phyloP scores from a whole-genome alignment of 1,140 invertebrate genomes.

The Venturia canescens region DNA sequence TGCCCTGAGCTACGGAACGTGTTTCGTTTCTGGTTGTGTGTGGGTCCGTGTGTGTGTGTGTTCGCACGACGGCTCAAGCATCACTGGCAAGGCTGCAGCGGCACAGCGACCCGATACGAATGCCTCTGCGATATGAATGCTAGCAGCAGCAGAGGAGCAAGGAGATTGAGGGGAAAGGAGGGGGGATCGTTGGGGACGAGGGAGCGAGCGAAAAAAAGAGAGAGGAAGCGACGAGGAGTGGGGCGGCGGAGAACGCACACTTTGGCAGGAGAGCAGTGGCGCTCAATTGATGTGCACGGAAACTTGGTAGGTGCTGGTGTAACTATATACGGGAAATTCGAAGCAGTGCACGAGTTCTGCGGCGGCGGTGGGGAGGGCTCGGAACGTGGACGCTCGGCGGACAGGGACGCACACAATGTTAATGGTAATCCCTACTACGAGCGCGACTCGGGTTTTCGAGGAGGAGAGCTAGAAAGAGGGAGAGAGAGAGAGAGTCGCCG shows the following conservation, averaged over 20 bases:
- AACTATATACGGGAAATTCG: not conserved
- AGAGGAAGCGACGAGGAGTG: conserved; percentile 24
- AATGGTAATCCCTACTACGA: not conserved
- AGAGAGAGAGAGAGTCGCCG: not conserved
- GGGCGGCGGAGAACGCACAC: not conserved
- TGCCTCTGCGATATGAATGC: not conserved
- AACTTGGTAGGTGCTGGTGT: not conserved
- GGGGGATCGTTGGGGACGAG: not conserved
- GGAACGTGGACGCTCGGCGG: not conserved
- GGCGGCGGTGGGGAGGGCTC: not conserved
- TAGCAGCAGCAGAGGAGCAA: not conserved
- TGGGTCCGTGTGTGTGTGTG: not conserved
- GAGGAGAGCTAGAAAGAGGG: not conserved
- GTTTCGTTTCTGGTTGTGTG: not conserved
- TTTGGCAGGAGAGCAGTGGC: not conserved
- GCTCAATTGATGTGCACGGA: not conserved
- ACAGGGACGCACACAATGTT: not conserved
- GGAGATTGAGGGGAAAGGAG: conserved; percentile 4
- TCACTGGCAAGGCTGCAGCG: conserved; percentile 49
- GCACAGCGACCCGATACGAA: not conserved
- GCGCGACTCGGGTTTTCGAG: not conserved
- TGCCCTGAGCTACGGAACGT: not conserved
- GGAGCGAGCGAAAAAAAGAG: not conserved
- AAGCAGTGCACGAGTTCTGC: not conserved
- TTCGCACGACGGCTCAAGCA: not conserved